phyloP scores from a whole-genome alignment of 2,888 invertebrate genomes.

The Drosophila fungiperda region DNA sequence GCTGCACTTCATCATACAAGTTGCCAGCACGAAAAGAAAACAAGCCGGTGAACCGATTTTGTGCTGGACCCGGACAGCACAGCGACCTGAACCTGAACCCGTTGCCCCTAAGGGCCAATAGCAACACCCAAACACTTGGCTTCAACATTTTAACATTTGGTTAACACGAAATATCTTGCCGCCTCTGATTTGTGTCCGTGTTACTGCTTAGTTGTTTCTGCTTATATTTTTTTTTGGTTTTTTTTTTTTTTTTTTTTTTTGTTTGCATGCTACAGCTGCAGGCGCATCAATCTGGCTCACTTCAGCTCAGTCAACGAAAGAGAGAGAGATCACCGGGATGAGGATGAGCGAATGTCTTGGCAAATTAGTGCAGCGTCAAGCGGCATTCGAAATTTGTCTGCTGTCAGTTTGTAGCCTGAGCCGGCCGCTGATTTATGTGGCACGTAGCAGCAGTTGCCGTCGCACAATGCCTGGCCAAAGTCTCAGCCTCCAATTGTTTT shows the following conservation, averaged over 20 bases:
- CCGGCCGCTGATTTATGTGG: slow-evolving; percentile 73
- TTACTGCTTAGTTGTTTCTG: slow-evolving; percentile 21
- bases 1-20: slow-evolving; percentile 79
- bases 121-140: slow-evolving; percentile 78
- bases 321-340: slow-evolving; percentile 57
- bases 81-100: slow-evolving; percentile 10
- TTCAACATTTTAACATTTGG: slow-evolving; percentile 75
- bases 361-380: slow-evolving; percentile 80
- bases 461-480: slow-evolving; percentile 10
- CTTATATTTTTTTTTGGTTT: slow-evolving; percentile 31
- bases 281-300: slow-evolving; percentile 79
- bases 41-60: slow-evolving; percentile 26
- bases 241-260: not conserved
- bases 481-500: slow-evolving; percentile 62
- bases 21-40: slow-evolving; percentile 52
- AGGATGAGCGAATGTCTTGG: slow-evolving; percentile 78
- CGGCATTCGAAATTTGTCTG: slow-evolving; percentile 76
- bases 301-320: slow-evolving; percentile 22
- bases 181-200: slow-evolving; percentile 68
- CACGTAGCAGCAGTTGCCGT: slow-evolving; percentile 65
- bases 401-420: slow-evolving; percentile 76
- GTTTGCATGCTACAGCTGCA: slow-evolving; percentile 57
- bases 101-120: slow-evolving; percentile 50
- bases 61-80: slow-evolving; percentile 14
- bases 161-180: slow-evolving; percentile 77